Conservation (phyloP, 2,113 vertebrate genomes). For the Esox niger region DNA sequence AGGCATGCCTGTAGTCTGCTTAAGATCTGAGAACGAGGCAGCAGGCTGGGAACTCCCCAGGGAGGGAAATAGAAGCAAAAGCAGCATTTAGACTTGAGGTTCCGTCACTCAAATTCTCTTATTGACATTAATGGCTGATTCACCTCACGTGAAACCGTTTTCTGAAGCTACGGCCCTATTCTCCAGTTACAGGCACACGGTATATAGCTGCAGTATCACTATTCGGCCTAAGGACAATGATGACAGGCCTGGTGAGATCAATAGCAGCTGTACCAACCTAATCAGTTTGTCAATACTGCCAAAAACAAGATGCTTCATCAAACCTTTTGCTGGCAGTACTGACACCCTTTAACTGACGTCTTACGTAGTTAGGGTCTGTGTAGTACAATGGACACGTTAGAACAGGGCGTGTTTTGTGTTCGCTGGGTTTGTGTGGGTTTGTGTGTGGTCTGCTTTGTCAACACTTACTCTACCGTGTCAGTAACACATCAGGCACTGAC, state of each 20-base stretch:
- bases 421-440: neutral
- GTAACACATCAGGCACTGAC: constrained; percentile 60
- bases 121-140: too few relatives aligned
- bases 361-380: too few relatives aligned
- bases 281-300: constrained; percentile 49
- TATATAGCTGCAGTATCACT: neutral
- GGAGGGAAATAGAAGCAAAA: neutral
- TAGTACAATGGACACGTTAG: neutral
- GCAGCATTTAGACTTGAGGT: neutral
- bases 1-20: too few relatives aligned
- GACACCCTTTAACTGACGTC: neutral
- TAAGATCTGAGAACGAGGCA: too few relatives aligned
- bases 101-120: neutral
- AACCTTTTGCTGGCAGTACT: constrained; percentile 20
- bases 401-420: neutral
- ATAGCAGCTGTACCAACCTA: constrained; percentile 50
- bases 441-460: constrained; percentile 56
- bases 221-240: constrained; percentile 2
- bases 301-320: constrained; percentile 52
- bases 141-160: neutral
- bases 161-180: too few relatives aligned
- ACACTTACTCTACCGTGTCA: constrained; percentile 43
- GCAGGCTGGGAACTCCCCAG: neutral
- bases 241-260: constrained; percentile 25
- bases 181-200: neutral